These are phyloP conservation scores for Stenodera caucasica DNA, from an alignment of 2,888 invertebrate species.

Conservation along the genomic window DNA sequence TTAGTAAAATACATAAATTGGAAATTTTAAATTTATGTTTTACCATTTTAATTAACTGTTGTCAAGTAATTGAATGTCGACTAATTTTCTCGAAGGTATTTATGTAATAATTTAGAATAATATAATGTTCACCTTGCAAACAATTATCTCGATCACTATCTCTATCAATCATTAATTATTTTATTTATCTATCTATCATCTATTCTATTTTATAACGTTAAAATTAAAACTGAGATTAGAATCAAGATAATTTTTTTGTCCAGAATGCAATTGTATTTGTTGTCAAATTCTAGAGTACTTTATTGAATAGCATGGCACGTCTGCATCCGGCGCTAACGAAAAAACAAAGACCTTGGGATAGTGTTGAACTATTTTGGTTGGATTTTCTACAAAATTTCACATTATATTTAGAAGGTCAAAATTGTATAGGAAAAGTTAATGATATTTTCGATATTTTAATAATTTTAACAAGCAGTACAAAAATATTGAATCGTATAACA, in stretches of 20 bases:
- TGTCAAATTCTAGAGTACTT: conserved; percentile 53
- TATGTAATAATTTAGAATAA: conserved; percentile 5
- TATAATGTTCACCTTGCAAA: too few species aligned
- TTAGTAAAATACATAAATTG: conserved; percentile 56
- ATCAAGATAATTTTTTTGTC: too few species aligned
- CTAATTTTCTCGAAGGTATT: conserved; percentile 64
- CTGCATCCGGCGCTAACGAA: conserved; percentile 60
- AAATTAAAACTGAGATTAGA: too few species aligned
- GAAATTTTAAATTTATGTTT: conserved; percentile 56
- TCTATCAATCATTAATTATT: too few species aligned
- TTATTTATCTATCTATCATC: too few species aligned
- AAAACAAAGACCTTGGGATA: conserved; percentile 59
- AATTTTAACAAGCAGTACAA: conserved; percentile 42
- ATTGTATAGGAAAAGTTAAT: conserved; percentile 55
- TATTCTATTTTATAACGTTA: too few species aligned
- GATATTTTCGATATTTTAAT: conserved; percentile 53
- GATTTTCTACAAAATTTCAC: conserved; percentile 59
- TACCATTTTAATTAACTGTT: conserved; percentile 59
- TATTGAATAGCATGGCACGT: conserved; percentile 56
- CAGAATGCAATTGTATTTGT: background rate
- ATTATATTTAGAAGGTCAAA: conserved; percentile 60
- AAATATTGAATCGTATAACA: conserved; percentile 44
- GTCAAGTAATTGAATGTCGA: conserved; percentile 64
- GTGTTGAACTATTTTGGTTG: conserved; percentile 59
- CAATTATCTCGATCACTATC: too few species aligned